Evolutionary conservation across 2,888 invertebrate species (phyloP), one percentile per base, ranked within the genome.

Genomic region (Phyto melanocephala): DNA sequence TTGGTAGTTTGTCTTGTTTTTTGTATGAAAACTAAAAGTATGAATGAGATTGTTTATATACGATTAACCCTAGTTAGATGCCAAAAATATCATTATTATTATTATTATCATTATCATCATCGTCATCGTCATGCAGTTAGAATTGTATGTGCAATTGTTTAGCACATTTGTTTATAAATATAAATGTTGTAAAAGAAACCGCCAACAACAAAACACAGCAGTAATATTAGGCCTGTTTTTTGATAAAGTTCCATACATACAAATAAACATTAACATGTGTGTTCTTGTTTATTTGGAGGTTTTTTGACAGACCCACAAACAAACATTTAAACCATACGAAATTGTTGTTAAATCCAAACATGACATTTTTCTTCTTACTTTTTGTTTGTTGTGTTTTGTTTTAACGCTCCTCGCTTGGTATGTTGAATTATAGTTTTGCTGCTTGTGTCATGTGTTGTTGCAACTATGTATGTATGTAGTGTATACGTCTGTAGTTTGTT

Each of bases 281-380:
- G 35, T 15, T 52, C 1, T n/a, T 35, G n/a, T 20, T n/a, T 54
- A 63, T 60, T 40, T 5, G 42, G 5, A 6, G 50, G 11, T 6
- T n/a, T 68, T 68, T 24, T 42, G 42, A n/a, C n/a, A 42, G 62
- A 68, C 60, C 65, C 15, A 24, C 54, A 67, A 22, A 20, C 68
- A 60, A 42, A n/a, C n/a, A n/a, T n/a, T n/a, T n/a, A n/a, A n/a
- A 45, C 24, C 24, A 40, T 65, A 22, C 15, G 33, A 72, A 67
- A 52, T 42, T 60, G 17, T 65, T 67, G 67, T 72, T 79, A 58
- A 79, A 67, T 67, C 58, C 72, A 50, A 72, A 67, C 58, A 67
- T 58, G 72, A 72, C 58, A 67, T 2, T 42, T 68, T n/a, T n/a
- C n/a, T n/a, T n/a, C n/a, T n/a, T n/a, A n/a, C n/a, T n/a, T n/a